These are phyloP conservation scores for Tetramorium simillimum DNA, from an alignment of 1,140 invertebrate genomes.

Conservation along the genomic window DNA sequence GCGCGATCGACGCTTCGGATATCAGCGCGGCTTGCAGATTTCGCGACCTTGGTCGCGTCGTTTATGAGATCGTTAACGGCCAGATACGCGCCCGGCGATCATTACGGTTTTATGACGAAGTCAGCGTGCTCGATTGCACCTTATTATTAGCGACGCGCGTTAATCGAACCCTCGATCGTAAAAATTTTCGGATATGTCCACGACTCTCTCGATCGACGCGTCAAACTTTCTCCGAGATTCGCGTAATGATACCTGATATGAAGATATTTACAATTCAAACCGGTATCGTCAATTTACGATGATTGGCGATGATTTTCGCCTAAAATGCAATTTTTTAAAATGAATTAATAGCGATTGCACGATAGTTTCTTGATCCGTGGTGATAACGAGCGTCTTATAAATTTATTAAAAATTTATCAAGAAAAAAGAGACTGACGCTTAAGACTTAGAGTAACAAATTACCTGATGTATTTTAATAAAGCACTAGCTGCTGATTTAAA, in stretches of 20 bases:
- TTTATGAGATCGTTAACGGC: constrained; percentile 40
- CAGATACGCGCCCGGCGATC: constrained; percentile 15
- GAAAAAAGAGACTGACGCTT: background rate
- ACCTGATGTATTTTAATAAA: constrained; percentile 2
- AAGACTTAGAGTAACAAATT: background rate
- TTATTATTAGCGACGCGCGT: constrained; percentile 40
- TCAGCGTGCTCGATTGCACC: constrained; percentile 18
- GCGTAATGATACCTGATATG: constrained; percentile 4
- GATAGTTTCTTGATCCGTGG: background rate
- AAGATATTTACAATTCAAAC: constrained; percentile 1
- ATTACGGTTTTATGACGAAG: constrained; percentile 30
- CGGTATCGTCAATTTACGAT: background rate
- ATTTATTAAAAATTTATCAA: background rate
- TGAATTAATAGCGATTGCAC: background rate
- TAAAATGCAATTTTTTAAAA: background rate
- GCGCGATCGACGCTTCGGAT: background rate
- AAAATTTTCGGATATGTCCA: constrained; percentile 27
- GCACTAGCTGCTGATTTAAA: background rate
- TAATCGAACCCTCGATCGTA: constrained; percentile 20
- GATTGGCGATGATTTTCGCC: background rate
- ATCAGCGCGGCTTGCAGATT: constrained; percentile 26
- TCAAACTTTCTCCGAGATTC: constrained; percentile 41
- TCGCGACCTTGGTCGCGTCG: constrained; percentile 29
- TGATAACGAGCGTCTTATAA: background rate
- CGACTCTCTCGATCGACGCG: background rate